Evolutionary conservation across 2,888 invertebrate species (phyloP).

Genomic region (Apodemia hepburni): DNA sequence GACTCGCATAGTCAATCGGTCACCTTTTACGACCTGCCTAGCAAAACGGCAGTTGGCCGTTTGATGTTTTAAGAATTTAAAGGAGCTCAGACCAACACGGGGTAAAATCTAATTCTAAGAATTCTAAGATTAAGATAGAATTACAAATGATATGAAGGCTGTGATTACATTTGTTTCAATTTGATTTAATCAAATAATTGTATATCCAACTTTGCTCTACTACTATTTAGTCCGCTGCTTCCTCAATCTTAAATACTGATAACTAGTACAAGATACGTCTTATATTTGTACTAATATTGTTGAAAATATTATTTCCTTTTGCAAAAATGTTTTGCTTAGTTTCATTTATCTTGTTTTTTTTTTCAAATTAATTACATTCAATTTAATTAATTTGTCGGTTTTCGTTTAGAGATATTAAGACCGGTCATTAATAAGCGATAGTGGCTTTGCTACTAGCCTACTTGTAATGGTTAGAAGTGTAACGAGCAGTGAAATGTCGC

Average conservation of each 20-base stretch:
- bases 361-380: neutral
- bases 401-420: neutral
- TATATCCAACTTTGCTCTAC: constrained; percentile 6
- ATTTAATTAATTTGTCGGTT: neutral
- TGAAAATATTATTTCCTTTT: neutral
- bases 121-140: neutral
- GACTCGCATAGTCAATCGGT: too few species aligned
- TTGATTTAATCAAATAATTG: constrained; percentile 13
- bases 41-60: too few species aligned
- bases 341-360: neutral
- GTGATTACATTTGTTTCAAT: neutral
- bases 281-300: neutral
- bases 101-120: too few species aligned
- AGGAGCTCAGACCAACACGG: too few species aligned
- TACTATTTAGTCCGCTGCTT: neutral
- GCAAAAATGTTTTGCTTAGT: neutral
- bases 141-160: neutral
- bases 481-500: neutral
- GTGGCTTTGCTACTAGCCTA: neutral
- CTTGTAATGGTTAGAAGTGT: neutral
- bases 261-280: neutral
- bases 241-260: constrained; percentile 3
- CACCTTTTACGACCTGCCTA: too few species aligned
- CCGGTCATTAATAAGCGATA: neutral
- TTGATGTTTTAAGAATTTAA: too few species aligned